Conservation (phyloP, 2,113 vertebrate genomes). For the Todiramphus chloris region DNA sequence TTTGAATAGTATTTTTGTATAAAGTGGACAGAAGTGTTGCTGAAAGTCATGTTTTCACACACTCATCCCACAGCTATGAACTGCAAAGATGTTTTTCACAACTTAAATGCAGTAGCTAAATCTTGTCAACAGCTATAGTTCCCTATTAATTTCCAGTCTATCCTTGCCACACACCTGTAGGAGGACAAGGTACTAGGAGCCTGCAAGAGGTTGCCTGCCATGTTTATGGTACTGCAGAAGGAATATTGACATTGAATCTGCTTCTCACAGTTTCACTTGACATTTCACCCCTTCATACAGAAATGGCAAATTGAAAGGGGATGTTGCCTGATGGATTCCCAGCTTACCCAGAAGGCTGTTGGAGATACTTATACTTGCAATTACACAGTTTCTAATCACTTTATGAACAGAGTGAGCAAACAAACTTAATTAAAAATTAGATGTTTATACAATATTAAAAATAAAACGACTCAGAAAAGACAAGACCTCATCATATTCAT, state of each 20-base stretch:
- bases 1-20: background rate
- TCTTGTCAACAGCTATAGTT: background rate
- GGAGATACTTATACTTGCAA: background rate
- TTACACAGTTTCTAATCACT: background rate
- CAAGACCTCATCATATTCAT: background rate
- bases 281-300: background rate
- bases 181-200: background rate
- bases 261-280: background rate
- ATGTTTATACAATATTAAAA: background rate
- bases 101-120: background rate
- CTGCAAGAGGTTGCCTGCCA: background rate
- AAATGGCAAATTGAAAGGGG: background rate
- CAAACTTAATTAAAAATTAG: background rate
- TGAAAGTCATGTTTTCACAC: background rate
- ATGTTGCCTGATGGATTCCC: background rate
- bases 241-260: background rate
- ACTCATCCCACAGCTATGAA: background rate
- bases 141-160: background rate
- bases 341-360: background rate
- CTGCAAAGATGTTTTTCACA: background rate
- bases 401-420: background rate
- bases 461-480: background rate
- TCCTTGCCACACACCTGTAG: background rate
- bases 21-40: background rate
- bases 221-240: background rate